Evolutionary conservation across 2,113 vertebrate genomes (phyloP).

Genomic region (Chlorodrepanis virens): DNA sequence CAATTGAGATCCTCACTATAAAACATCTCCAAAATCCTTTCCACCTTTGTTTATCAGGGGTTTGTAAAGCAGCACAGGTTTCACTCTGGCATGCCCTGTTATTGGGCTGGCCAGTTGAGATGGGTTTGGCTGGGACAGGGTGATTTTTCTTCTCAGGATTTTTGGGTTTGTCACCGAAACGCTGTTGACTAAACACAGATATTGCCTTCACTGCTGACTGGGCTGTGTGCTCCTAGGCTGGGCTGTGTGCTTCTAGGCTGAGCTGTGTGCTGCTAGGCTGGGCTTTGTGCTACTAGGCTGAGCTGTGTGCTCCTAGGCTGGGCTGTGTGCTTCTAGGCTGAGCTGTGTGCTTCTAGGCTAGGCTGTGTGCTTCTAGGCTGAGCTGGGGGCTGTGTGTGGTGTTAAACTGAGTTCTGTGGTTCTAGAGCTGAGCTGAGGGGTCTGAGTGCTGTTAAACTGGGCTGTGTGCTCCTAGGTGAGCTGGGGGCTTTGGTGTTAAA

Average conservation of each 20-base stretch:
- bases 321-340: too few relatives aligned
- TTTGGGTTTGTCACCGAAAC: background rate
- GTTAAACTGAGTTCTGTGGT: background rate
- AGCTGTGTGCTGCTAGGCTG: background rate
- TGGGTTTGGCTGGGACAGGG: background rate
- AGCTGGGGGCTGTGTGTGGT: too few relatives aligned
- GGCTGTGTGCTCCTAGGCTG: background rate
- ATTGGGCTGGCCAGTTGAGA: background rate
- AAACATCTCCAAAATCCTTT: background rate
- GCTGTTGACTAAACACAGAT: background rate
- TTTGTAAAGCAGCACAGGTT: background rate
- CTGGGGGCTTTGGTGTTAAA: background rate
- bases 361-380: too few relatives aligned
- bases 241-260: background rate
- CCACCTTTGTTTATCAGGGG: background rate
- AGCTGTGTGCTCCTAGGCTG: too few relatives aligned
- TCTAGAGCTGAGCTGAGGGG: background rate
- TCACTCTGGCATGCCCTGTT: accelerated
- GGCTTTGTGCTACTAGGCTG: background rate
- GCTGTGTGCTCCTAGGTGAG: background rate
- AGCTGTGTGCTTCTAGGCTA: too few relatives aligned
- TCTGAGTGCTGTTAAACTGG: background rate
- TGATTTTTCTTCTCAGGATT: background rate
- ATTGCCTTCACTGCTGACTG: background rate
- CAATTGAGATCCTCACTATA: background rate